phyloP scores from a whole-genome alignment of 1,140 invertebrate species.

The Bemisia tabaci region DNA sequence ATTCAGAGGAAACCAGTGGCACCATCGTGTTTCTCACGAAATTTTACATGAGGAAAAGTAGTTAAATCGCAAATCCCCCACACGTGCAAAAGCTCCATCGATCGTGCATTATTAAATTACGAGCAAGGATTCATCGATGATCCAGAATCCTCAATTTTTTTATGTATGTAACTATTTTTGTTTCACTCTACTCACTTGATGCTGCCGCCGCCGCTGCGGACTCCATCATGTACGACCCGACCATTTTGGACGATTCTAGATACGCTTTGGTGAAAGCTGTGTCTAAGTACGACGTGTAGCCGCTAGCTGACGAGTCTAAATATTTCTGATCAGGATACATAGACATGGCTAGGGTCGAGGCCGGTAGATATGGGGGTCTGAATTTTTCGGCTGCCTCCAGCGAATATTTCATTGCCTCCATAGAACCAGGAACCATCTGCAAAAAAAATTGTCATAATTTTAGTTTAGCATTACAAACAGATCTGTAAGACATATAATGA shows the following conservation, averaged over 20 bases:
- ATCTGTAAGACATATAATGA: too few species aligned
- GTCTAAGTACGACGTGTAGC: constrained; percentile 33
- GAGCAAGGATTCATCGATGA: too few species aligned
- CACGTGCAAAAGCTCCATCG: too few species aligned
- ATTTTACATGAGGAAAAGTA: too few species aligned
- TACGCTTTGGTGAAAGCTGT: constrained; percentile 62
- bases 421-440: constrained; percentile 48
- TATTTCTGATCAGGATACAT: constrained; percentile 47
- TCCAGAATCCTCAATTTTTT: too few species aligned
- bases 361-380: constrained; percentile 49
- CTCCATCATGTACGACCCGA: constrained; percentile 40
- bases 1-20: too few species aligned
- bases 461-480: constrained; percentile 6
- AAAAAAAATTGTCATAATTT: constrained; percentile 13
- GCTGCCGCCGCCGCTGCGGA: not conserved
- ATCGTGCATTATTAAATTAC: too few species aligned
- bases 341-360: constrained; percentile 42
- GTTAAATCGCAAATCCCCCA: too few species aligned
- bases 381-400: constrained; percentile 63
- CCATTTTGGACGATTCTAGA: constrained; percentile 57
- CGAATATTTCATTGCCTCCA: constrained; percentile 65
- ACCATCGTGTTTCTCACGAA: too few species aligned
- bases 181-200: too few species aligned
- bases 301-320: constrained; percentile 11
- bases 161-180: too few species aligned